These are phyloP conservation scores for Staurois parvus DNA, from an alignment of 2,797 vertebrate species.

Conservation along the genomic window DNA sequence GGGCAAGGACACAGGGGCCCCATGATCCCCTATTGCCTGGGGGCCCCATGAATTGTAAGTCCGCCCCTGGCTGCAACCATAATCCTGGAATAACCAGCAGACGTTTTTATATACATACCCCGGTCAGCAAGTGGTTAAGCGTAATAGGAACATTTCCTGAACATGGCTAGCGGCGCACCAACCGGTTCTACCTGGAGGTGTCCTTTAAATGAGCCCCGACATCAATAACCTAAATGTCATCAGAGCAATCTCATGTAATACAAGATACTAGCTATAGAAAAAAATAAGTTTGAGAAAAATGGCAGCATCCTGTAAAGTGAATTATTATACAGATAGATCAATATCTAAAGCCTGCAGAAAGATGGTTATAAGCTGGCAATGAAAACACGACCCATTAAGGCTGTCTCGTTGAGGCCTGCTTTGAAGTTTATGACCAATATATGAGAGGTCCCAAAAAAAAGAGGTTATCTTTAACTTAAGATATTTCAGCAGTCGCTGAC, in stretches of 20 bases:
- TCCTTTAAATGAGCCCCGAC: neutral
- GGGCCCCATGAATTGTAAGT: too few species aligned
- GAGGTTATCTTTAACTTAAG: constrained; percentile 56
- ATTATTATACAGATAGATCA: constrained; percentile 48
- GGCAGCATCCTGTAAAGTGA: constrained; percentile 32
- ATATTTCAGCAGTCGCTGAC: constrained; percentile 56
- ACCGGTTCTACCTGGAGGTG: too few species aligned
- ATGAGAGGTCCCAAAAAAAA: constrained; percentile 47
- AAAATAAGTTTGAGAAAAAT: constrained; percentile 36
- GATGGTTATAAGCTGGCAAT: constrained; percentile 49
- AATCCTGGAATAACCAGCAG: too few species aligned
- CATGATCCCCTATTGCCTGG: too few species aligned
- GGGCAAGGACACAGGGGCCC: too few species aligned
- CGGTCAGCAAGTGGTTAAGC: too few species aligned
- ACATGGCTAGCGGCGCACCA: too few species aligned
- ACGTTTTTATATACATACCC: too few species aligned
- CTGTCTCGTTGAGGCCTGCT: constrained; percentile 49
- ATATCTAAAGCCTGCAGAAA: constrained; percentile 53
- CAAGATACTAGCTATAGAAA: constrained; percentile 3
- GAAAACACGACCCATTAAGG: constrained; percentile 57
- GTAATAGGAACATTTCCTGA: too few species aligned
- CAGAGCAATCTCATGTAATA: neutral
- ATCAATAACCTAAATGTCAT: neutral
- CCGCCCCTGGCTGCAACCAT: too few species aligned
- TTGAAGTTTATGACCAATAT: constrained; percentile 56